Evolutionary conservation across 2,888 invertebrate genomes (phyloP).

Genomic region (Lottia scabra): DNA sequence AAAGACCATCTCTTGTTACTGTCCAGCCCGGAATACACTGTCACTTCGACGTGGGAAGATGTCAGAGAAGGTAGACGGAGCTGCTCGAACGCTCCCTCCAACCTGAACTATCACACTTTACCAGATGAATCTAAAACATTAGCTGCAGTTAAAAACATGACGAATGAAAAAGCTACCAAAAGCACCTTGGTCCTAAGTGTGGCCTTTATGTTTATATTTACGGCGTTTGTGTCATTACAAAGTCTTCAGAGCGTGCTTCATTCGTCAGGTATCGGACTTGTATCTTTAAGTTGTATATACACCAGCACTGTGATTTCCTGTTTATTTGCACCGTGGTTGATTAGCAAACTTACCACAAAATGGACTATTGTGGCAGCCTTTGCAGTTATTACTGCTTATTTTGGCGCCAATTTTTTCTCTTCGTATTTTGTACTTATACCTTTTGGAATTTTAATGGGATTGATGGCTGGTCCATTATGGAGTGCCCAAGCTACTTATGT

Average conservation of each 20-base stretch:
- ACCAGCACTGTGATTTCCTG: constrained; percentile 63
- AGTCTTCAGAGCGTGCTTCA: constrained; percentile 63
- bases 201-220: constrained; percentile 64
- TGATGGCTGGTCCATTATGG: constrained; percentile 63
- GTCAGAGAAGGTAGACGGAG: constrained; percentile 45
- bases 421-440: constrained; percentile 59
- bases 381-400: constrained; percentile 57
- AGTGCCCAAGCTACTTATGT: constrained; percentile 64
- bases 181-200: constrained; percentile 60
- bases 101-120: constrained; percentile 44
- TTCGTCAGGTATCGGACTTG: constrained; percentile 57
- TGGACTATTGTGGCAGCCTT: constrained; percentile 64
- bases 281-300: constrained; percentile 63
- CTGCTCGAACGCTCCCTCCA: constrained; percentile 52
- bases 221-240: constrained; percentile 63
- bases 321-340: constrained; percentile 62
- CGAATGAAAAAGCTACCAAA: constrained; percentile 54
- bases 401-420: constrained; percentile 63
- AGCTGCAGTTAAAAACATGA: constrained; percentile 47
- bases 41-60: constrained; percentile 15
- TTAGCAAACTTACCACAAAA: constrained; percentile 59
- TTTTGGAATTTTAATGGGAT: constrained; percentile 55
- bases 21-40: constrained; percentile 1
- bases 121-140: constrained; percentile 38
- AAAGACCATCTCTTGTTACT: not conserved